Percentiles rank a stretch among this genome's conserved stretches.
phyloP scores from a whole-genome alignment of 1,140 invertebrate genomes.

The Bombus soroeensis region DNA sequence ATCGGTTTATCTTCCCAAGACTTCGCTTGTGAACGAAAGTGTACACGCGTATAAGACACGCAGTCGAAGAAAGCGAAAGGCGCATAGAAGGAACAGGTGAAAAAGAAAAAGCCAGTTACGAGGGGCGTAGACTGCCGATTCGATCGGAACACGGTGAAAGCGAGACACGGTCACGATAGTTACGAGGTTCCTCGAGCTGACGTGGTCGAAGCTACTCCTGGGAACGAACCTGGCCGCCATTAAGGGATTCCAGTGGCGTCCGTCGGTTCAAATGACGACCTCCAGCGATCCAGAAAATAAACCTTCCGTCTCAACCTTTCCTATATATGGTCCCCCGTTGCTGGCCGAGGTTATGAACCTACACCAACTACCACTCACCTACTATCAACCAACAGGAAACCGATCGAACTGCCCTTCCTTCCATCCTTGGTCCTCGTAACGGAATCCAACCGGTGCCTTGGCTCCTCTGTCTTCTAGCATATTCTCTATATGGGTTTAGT shows the following conservation, averaged over 20 bases:
- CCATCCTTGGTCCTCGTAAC: constrained; percentile 45
- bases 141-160: not conserved
- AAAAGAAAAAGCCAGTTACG: not conserved
- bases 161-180: constrained; percentile 22
- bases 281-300: constrained; percentile 76
- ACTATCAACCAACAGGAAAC: not conserved
- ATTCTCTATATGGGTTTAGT: not conserved
- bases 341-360: constrained; percentile 67
- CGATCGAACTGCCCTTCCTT: constrained; percentile 34
- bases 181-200: constrained; percentile 59
- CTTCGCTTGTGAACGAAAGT: too few species aligned
- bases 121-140: not conserved
- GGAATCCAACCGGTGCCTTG: constrained; percentile 5
- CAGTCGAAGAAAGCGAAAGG: too few species aligned
- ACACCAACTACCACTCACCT: constrained; percentile 42
- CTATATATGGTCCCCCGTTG: constrained; percentile 8
- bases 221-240: constrained; percentile 64
- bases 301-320: constrained; percentile 56
- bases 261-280: constrained; percentile 74
- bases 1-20: too few species aligned
- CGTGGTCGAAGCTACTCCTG: constrained; percentile 52
- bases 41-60: too few species aligned
- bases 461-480: not conserved
- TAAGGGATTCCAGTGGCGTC: constrained; percentile 73
- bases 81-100: not conserved